phyloP scores from a whole-genome alignment of 1,140 invertebrate genomes.

The Dendrolimus kikuchii region DNA sequence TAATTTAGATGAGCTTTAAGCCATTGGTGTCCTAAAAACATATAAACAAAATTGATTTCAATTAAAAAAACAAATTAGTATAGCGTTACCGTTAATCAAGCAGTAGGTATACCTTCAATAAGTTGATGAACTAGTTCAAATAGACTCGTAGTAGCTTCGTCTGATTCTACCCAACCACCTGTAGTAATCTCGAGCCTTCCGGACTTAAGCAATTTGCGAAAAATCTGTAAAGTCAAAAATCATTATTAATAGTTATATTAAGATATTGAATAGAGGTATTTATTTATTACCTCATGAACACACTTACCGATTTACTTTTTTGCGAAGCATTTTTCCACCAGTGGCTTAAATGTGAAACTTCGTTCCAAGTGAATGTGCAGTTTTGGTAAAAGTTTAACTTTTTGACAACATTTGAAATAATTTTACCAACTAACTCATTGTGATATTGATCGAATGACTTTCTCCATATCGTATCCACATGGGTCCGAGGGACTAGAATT shows the following conservation, averaged over 20 bases:
- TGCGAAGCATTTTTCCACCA: conserved; percentile 83
- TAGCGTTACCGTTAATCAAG: not conserved
- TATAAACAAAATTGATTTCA: not conserved
- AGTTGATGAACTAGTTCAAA: conserved; percentile 94
- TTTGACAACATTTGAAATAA: conserved; percentile 80
- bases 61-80: conserved; percentile 4
- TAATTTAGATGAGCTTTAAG: conserved; percentile 79
- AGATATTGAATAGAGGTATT: no score
- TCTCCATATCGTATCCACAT: conserved; percentile 49
- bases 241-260: not conserved
- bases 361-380: conserved; percentile 95
- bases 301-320: conserved; percentile 41
- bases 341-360: conserved; percentile 90
- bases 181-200: conserved; percentile 91
- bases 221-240: conserved; percentile 42
- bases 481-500: conserved; percentile 39
- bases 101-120: conserved; percentile 78
- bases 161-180: conserved; percentile 95
- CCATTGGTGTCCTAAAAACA: conserved; percentile 86
- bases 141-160: conserved; percentile 90
- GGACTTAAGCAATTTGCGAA: conserved; percentile 79
- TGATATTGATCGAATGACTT: conserved; percentile 39
- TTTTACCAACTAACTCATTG: conserved; percentile 35
- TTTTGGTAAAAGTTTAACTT: conserved; percentile 84
- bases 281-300: no score